Base-by-base conservation (phyloP, 2,888 invertebrate genomes). In the Coecobrya sp. region DNA sequence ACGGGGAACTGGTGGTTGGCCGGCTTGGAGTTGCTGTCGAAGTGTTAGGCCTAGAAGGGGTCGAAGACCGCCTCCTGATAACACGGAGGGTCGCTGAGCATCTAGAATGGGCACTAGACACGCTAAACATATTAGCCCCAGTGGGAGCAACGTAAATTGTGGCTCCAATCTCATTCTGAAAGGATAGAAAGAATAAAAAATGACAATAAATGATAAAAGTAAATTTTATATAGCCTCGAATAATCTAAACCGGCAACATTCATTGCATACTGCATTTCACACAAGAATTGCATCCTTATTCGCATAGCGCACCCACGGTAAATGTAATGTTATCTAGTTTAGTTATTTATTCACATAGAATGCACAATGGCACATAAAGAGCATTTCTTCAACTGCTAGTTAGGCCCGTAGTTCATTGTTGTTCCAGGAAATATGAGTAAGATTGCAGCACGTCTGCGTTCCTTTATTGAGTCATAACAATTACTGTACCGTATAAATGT, bases 21-120 rank as follows among this genome's bases (percentile, higher is more conserved):
- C 94, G 42, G 93, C 93, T 90, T 94, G 93, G 27, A 95, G 89
- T 93, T 95, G 95, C 92, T 95, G 95, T 65, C 95, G 94, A 36
- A 95, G 92, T 65, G 94, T 95, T 8, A 95, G 91, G 22, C 94
- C 94, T 52, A 95, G 89, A 68, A 95, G 93, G 68, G 95, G 95
- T 94, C 95, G 92, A 70, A 95, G 94, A 87, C 95, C 95, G 45
- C 95, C 95, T 81, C 95, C 95, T 55, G 95, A 94, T 62, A 95
- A 88, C 36, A 94, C 95, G 55, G 95, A 95, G 30, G 95, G 95
- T 92, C 95, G 84, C 92, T 95, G 95, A 70, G 92, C 94, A 92
- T 86, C 91, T 65, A 93, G 82, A 84, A 92, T 87, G 73, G 92
- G 82, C 70, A 89, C 62, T 59, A 94, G 65, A 84, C 93, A 94